A percentile compares a stretch with the other conserved stretches of the same genome.
These are phyloP conservation scores for Orthosia gothica DNA, from an alignment of 2,888 invertebrate genomes.

Conservation along the genomic window DNA sequence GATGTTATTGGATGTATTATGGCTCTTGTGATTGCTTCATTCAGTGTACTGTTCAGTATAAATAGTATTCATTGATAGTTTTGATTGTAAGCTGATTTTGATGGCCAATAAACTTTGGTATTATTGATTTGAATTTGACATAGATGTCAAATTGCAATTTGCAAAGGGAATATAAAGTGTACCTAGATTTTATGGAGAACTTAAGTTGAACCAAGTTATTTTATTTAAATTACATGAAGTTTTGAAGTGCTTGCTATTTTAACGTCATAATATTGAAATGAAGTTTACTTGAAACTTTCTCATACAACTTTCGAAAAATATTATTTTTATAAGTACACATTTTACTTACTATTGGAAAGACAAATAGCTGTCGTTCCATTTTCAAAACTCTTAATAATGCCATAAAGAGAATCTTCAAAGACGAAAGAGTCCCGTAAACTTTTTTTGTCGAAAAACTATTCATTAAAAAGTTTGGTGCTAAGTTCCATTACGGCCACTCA, in stretches of 20 bases:
- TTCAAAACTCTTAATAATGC: conserved; percentile 48
- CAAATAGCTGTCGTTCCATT: not conserved
- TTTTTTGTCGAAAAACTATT: conserved; percentile 71
- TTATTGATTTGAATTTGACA: conserved; percentile 32
- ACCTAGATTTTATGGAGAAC: conserved; percentile 12
- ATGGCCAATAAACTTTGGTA: conserved; percentile 50
- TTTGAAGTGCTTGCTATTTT: too few relatives aligned
- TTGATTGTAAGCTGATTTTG: conserved; percentile 42
- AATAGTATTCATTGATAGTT: conserved; percentile 56
- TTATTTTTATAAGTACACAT: too few relatives aligned
- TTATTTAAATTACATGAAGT: not conserved
- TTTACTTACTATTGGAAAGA: not conserved
- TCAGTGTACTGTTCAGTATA: conserved; percentile 44
- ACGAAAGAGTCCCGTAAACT: conserved; percentile 56
- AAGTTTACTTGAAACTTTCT: too few relatives aligned
- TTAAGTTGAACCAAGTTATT: not conserved
- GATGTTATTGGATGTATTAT: conserved; percentile 61
- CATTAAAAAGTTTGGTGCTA: conserved; percentile 73
- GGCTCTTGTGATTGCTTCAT: conserved; percentile 62
- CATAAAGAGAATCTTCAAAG: conserved; percentile 53
- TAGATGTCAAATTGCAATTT: conserved; percentile 15
- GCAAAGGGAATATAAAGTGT: conserved; percentile 17
- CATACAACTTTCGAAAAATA: not conserved
- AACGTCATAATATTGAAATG: not conserved
- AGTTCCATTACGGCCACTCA: conserved; percentile 62